These are phyloP conservation scores for Phalacrocorax aristotelis DNA, from an alignment of 2,113 vertebrate species.

Conservation along the genomic window DNA sequence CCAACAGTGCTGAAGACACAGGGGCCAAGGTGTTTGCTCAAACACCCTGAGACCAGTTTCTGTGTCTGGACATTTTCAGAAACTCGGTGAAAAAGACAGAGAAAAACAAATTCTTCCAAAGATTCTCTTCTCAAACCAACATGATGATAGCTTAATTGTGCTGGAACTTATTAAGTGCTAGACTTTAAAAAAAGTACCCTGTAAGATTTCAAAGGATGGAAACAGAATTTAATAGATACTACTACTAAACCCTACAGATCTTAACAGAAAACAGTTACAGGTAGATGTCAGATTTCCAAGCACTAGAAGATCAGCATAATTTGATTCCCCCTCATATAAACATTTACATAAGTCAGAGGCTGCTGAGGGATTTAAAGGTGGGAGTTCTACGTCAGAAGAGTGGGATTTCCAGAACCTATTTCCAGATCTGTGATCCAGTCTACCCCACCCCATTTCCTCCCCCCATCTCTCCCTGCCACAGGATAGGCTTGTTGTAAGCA, in stretches of 20 bases:
- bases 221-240: background rate
- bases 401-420: constrained; percentile 47
- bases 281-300: background rate
- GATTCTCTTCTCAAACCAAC: background rate
- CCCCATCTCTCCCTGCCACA: background rate
- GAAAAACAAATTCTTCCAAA: background rate
- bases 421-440: constrained; percentile 32
- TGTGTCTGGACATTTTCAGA: background rate
- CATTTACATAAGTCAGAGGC: constrained; percentile 3
- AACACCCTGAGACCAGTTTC: background rate
- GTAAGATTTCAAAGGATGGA: background rate
- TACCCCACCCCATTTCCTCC: background rate
- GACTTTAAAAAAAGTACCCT: background rate
- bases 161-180: background rate
- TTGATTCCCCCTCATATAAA: background rate
- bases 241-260: background rate
- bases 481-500: constrained; percentile 27
- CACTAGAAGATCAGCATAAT: background rate
- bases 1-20: background rate
- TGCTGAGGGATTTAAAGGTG: background rate
- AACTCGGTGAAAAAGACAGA: background rate
- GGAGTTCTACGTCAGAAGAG: background rate
- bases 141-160: background rate
- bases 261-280: background rate
- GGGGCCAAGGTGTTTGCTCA: background rate